A percentile compares a stretch with the other conserved stretches of the same genome.
phyloP scores from a whole-genome alignment of 2,888 invertebrate species.

The Tipula confusa region DNA sequence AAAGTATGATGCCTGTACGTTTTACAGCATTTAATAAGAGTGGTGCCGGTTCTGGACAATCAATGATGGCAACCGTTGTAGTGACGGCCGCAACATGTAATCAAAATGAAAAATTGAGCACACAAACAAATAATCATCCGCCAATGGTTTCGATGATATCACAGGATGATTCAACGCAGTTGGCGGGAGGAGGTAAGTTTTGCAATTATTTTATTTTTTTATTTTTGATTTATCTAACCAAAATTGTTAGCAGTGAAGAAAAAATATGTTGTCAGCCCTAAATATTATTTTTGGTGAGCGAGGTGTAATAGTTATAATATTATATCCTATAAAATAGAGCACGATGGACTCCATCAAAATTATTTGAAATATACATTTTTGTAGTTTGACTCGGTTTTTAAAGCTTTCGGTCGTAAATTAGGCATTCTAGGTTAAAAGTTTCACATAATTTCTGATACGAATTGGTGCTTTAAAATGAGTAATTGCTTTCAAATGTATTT shows the following conservation, averaged over 20 bases:
- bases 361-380: too few species aligned
- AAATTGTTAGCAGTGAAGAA: background rate
- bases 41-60: slow-evolving; percentile 58
- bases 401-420: too few species aligned
- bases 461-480: too few species aligned
- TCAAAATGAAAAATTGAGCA: slow-evolving; percentile 61
- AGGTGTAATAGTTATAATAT: too few species aligned
- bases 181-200: background rate
- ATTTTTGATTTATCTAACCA: background rate
- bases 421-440: too few species aligned
- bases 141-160: slow-evolving; percentile 35
- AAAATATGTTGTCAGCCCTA: background rate
- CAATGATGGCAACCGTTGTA: slow-evolving; percentile 65
- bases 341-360: background rate
- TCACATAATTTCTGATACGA: too few species aligned
- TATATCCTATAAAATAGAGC: too few species aligned
- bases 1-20: slow-evolving; percentile 76
- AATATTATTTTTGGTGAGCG: slow-evolving; percentile 20
- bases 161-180: slow-evolving; percentile 30
- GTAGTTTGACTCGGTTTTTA: background rate
- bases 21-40: slow-evolving; percentile 61
- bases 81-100: slow-evolving; percentile 64
- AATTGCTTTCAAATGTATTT: too few species aligned
- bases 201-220: slow-evolving; percentile 26
- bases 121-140: slow-evolving; percentile 54